A percentile compares a stretch with the other conserved stretches of the same genome.
Conservation (phyloP, 2,113 vertebrate genomes). For the Tragelaphus buxtoni region DNA sequence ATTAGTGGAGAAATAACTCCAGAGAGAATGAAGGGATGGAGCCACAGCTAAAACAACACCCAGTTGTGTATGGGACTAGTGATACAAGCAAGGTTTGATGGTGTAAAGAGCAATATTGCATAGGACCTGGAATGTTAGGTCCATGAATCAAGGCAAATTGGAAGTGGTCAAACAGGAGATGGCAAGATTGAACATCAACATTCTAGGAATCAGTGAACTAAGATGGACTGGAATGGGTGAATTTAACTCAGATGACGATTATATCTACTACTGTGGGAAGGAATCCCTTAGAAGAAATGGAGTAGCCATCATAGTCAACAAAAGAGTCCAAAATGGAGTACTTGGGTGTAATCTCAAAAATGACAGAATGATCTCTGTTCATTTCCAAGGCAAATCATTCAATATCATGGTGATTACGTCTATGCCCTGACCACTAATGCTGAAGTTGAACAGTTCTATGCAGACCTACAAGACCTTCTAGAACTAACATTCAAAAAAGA, state of each 20-base stretch:
- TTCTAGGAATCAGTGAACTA: not conserved
- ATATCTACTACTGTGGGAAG: not conserved
- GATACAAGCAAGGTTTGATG: rapidly evolving
- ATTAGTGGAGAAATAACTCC: not conserved
- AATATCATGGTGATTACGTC: not conserved
- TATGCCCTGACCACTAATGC: not conserved
- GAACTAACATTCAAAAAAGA: not conserved
- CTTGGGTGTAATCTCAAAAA: not conserved
- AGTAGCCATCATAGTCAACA: not conserved
- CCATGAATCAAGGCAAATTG: not conserved
- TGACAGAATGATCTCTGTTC: not conserved
- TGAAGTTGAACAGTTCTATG: not conserved
- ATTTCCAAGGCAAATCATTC: not conserved
- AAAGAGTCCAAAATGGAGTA: not conserved
- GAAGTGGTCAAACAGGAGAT: not conserved
- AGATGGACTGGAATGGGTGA: not conserved
- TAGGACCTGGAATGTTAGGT: not conserved
- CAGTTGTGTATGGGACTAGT: not conserved
- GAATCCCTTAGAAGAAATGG: not conserved
- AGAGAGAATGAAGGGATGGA: not conserved
- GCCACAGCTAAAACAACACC: not conserved
- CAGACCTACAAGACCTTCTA: not conserved
- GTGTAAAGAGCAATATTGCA: not conserved
- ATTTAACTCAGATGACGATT: not conserved
- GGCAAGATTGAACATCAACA: not conserved